Conservation (phyloP, 2,113 vertebrate genomes). For the Eulemur rufifrons region DNA sequence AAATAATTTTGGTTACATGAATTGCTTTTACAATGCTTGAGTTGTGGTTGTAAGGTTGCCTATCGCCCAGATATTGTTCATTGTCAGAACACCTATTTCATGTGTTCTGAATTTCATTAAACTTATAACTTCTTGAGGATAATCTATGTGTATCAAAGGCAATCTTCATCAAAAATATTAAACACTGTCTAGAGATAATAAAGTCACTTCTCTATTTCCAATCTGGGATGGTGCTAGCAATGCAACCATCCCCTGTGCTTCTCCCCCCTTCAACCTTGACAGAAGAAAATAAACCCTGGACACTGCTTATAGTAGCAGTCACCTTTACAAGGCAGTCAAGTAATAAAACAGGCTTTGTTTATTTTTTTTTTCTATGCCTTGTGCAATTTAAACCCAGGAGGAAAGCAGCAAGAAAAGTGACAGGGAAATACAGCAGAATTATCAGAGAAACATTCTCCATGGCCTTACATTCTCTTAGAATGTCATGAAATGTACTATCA, state of each 20-base stretch:
- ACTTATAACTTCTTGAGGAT: neutral
- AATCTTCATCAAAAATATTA: neutral
- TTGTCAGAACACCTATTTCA: neutral
- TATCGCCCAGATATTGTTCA: no score
- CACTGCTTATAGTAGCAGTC: neutral
- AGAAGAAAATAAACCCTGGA: neutral
- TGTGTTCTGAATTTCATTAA: constrained; percentile 25
- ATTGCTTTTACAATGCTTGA: no score
- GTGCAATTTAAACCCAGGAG: neutral
- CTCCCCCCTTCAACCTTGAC: neutral
- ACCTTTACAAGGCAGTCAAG: neutral
- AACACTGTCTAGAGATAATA: neutral
- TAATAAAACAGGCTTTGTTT: neutral
- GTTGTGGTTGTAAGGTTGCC: no score
- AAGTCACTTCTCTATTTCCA: neutral
- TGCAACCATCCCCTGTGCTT: neutral
- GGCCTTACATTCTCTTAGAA: neutral
- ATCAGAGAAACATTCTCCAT: neutral
- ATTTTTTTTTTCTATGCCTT: neutral
- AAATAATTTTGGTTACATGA: no score
- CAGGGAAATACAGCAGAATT: neutral
- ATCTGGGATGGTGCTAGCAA: neutral
- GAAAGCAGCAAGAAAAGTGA: neutral
- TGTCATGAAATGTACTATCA: neutral
- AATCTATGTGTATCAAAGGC: neutral